phyloP scores from a whole-genome alignment of 2,113 vertebrate genomes.

The Mixornis gularis region DNA sequence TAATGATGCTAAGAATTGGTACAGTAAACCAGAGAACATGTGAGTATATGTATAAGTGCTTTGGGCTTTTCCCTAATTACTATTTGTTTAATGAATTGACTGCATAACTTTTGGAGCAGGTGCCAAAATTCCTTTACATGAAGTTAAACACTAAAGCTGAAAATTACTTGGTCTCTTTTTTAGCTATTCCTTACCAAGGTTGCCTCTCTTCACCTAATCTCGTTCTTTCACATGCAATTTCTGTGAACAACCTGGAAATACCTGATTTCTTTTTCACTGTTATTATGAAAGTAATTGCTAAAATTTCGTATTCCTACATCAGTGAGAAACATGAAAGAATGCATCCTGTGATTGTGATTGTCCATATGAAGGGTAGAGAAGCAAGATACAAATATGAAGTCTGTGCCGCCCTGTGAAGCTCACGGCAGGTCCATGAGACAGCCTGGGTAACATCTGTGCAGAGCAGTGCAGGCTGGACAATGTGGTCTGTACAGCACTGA shows the following conservation, averaged over 20 bases:
- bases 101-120: not conserved
- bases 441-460: not conserved
- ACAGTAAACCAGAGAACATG: slow-evolving; percentile 79
- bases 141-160: not conserved
- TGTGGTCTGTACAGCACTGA: not conserved
- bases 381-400: not conserved
- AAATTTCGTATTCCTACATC: not conserved
- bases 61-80: not conserved
- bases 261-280: rapidly evolving
- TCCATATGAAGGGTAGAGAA: not conserved
- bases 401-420: not conserved
- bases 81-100: not conserved
- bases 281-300: not conserved
- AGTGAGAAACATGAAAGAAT: not conserved
- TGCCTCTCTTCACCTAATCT: not conserved
- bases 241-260: not conserved
- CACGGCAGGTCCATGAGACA: not conserved
- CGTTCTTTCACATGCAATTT: not conserved
- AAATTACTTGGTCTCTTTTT: not conserved
- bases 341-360: not conserved
- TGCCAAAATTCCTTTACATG: not conserved
- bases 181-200: not conserved
- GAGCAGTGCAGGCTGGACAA: not conserved
- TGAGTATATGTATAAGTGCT: slow-evolving; percentile 10
- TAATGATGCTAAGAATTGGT: slow-evolving; percentile 73